phyloP scores from a whole-genome alignment of 2,888 invertebrate species.

The Priocnemis perturbator region DNA sequence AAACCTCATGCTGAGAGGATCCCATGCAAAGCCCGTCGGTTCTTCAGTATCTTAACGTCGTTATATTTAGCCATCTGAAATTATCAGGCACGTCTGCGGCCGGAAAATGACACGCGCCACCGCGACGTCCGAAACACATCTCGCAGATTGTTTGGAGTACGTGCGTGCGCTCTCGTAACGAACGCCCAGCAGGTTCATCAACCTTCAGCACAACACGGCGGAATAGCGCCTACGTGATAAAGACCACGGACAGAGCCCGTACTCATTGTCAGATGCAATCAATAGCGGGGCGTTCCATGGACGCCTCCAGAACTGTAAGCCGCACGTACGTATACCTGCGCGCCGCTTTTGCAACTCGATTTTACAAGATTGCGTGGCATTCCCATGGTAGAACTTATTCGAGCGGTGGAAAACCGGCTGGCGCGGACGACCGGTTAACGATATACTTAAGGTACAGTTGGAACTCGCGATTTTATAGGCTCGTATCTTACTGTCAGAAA shows the following conservation, averaged over 20 bases:
- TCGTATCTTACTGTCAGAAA: no score
- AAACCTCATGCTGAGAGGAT: no score
- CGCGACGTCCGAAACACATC: no score
- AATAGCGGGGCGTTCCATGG: conserved; percentile 41
- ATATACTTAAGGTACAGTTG: no score
- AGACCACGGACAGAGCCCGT: conserved; percentile 9
- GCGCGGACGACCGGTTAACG: neutral
- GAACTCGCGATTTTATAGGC: no score
- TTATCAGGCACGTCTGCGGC: no score
- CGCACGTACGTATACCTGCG: conserved; percentile 12
- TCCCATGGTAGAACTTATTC: no score
- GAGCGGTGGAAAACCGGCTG: neutral
- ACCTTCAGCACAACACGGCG: conserved; percentile 31
- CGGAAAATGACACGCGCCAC: no score
- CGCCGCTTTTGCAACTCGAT: neutral
- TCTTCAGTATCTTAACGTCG: no score
- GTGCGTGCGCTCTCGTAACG: neutral
- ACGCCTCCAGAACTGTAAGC: conserved; percentile 40
- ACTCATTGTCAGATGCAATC: conserved; percentile 34
- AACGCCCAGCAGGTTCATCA: conserved; percentile 25
- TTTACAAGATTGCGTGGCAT: neutral
- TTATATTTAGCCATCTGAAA: no score
- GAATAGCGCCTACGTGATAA: conserved; percentile 22
- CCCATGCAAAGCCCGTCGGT: no score
- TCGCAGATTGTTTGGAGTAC: no score